phyloP scores from a whole-genome alignment of 23 tunicate genomes.

The Phallusia fumigata region DNA sequence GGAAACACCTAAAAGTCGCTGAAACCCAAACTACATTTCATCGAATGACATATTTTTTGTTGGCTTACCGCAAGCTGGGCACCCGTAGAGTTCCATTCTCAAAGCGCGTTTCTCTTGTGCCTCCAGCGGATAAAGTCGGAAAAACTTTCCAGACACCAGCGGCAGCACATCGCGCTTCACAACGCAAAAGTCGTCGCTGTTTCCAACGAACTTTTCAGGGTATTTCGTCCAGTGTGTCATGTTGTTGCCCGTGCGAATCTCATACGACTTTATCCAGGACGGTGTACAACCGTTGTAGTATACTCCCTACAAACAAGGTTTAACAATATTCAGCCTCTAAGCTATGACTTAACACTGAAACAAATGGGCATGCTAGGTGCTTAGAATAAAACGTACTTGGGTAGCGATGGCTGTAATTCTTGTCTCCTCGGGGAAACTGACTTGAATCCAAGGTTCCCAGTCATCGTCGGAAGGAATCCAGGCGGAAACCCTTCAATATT shows the following conservation, averaged over 20 bases:
- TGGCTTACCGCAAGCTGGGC: conserved; percentile 41
- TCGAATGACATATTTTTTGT: background rate
- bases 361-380: background rate
- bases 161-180: conserved; percentile 16
- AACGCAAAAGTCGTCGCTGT: conserved; percentile 18
- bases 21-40: background rate
- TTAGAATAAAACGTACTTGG: conserved; percentile 8
- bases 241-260: conserved; percentile 25
- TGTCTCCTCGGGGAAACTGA: conserved; percentile 18
- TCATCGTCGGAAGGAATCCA: conserved; percentile 48
- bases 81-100: conserved; percentile 37
- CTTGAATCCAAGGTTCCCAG: conserved; percentile 43
- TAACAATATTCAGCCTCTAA: too few species aligned
- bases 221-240: conserved; percentile 16
- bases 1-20: too few species aligned
- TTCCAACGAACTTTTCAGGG: conserved; percentile 9
- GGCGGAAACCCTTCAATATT: conserved; percentile 12
- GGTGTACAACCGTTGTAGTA: conserved; percentile 4
- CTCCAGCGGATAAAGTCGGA: conserved; percentile 32
- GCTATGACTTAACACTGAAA: too few species aligned
- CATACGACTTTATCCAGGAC: conserved; percentile 25
- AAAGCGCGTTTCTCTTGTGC: conserved; percentile 32
- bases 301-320: background rate
- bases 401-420: conserved; percentile 26
- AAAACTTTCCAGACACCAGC: conserved; percentile 4